Evolutionary conservation across 2,797 vertebrate species (phyloP), one percentile per base, ranked within the genome.

Genomic region (Nothura maculosa): DNA sequence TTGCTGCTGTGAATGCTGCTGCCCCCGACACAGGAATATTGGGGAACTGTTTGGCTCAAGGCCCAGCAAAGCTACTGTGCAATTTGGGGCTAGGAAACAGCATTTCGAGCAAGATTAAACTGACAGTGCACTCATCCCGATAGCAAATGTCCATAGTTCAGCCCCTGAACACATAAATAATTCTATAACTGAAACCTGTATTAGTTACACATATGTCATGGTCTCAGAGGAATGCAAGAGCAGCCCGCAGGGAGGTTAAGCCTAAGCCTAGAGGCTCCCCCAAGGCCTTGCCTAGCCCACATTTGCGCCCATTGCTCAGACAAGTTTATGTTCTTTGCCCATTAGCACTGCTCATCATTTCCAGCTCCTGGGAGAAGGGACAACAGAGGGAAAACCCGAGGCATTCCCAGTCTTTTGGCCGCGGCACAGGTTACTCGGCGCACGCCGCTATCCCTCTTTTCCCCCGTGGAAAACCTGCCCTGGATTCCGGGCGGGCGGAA

Each of bases 141-240:
- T 1, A 76, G 40, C 19, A 68, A 77, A 3, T 0, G 0, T 18
- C 32, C 36, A 28, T 10, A 32, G 22, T 15, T 45, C 32, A 60
- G 28, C 4, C 40, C 67, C 43, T 18, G 73, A 12, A 67, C 25
- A 50, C 1, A 2, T 2, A 4, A 0, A 2, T 0, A 24, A 45
- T 34, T 38, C 16, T 12, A 4, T 5, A 38, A n/a, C 64, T 12
- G 24, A 80, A 69, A 45, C 7, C 30, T 58, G 30, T 10, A 52
- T 27, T 50, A 63, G 17, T 8, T 30, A 2, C 1, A 66, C 0
- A 30, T 19, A 19, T 62, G 28, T 12, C 10, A 18, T 7, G 5
- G 60, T 89, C 74, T 34, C 47, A 72, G 7, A 47, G 11, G 43
- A 42, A 82, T 77, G 64, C 57, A 91, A 52, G n/a, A 74, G 40